Percentiles rank a stretch among this genome's conserved stretches.
These are phyloP conservation scores for Petrophora chlorosata DNA, from an alignment of 2,888 invertebrate species.

Conservation along the genomic window DNA sequence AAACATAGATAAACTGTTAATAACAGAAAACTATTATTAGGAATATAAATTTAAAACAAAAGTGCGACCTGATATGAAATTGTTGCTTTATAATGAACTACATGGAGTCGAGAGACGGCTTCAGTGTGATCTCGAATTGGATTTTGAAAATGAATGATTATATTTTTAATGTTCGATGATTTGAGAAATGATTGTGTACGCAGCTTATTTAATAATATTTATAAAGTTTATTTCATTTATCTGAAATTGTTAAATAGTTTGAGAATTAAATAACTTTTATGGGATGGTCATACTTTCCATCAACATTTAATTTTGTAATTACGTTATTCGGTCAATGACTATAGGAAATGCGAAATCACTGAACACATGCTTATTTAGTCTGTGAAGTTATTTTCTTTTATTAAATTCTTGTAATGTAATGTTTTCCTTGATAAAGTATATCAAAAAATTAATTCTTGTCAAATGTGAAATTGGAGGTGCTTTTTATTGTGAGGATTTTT, in stretches of 20 bases:
- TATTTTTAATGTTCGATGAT: conserved; percentile 35
- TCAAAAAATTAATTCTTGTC: conserved; percentile 51
- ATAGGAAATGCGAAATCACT: not conserved
- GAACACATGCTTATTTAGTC: not conserved
- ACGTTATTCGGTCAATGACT: no score
- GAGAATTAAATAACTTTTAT: no score
- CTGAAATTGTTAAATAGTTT: conserved; percentile 4
- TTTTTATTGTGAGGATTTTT: conserved; percentile 58
- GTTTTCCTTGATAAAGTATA: conserved; percentile 17
- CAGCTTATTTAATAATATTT: conserved; percentile 7
- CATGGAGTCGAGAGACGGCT: conserved; percentile 70
- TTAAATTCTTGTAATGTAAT: conserved; percentile 4
- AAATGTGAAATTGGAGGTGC: conserved; percentile 66
- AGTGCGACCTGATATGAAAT: conserved; percentile 70
- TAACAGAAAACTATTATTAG: conserved; percentile 14
- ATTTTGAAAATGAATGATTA: conserved; percentile 57
- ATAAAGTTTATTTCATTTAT: conserved; percentile 1
- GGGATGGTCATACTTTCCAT: no score
- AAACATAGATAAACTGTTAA: conserved; percentile 7
- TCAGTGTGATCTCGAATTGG: conserved; percentile 78
- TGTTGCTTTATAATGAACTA: conserved; percentile 75
- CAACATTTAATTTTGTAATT: no score
- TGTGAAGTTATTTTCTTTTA: no score
- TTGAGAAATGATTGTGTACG: conserved; percentile 20
- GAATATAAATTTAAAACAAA: conserved; percentile 19